Evolutionary conservation across 2,888 invertebrate genomes (phyloP), one percentile per base, ranked within the genome.

Genomic region (Apantesis nais): DNA sequence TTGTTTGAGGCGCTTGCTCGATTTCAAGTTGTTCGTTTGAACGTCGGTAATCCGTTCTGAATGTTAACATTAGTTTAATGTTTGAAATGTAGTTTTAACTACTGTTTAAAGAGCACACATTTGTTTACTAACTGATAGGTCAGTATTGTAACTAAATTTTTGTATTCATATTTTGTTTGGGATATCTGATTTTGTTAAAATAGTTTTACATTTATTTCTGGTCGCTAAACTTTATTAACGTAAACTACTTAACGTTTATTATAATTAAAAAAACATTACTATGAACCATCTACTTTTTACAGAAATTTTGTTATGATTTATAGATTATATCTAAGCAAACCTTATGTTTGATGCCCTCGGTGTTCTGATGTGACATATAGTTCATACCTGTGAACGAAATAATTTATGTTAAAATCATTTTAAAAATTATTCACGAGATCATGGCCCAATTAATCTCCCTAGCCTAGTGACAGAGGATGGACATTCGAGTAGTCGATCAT

Each of bases 311-410:
- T 3, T 25, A 55, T 55, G 25, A 11, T 55, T 55, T 25, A 58
- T 29, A 11, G 14, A 29, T 58, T 16, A 16, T 2, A 29, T 29
- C 8, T 16, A 58, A 7, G 29, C 12, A 25, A 25, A 64, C 48
- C 64, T 64, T 48, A 11, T 48, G n/a, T 1, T 7, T 22, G 34
- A 29, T 29, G 14, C 29, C 1, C 55, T 29, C 14, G 16, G 55
- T 16, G 12, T 14, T 29, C 25, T 55, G 4, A 25, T 55, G 5
- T 58, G 25, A 12, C 29, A 58, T 16, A 55, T 29, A 58, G 29
- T 29, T 16, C 58, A 29, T 65, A 65, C 65, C 65, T 65, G 65
- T 52, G 25, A 65, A 52, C 22, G 52, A 48, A 48, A n/a, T n/a
- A 34, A 52, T 64, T 22, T 3, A 11, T 34, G 34, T 65, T 65